Base-by-base conservation (phyloP, 2,888 invertebrate genomes). In the Melanargia galathea region DNA sequence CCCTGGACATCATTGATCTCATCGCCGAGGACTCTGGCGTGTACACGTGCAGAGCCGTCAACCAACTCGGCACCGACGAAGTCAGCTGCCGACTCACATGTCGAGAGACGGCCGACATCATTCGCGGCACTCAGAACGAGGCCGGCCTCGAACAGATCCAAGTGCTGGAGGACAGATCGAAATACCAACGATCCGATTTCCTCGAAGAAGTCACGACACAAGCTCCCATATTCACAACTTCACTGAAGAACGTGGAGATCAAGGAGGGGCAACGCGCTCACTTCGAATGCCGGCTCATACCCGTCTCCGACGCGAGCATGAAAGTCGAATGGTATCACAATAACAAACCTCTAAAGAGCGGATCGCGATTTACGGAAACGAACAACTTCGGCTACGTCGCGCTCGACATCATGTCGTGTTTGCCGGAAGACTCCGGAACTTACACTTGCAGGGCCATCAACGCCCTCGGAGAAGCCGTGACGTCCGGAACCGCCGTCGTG, bases 341-440 rank as follows among this genome's bases (percentile, higher is more conserved):
- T 79, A 97, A 97, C 75, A 93, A 94, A 71, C 96, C 97, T 0
- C 92, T 98, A 0, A 97, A 97, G 85, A 97, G 97, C 68, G 98
- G 98, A 46, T 98, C 98, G 7, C 94, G 99, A 74, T 99, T 99
- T 83, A 96, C 97, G 11, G 97, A 98, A 87, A 97, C 97, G 8
- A 97, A 98, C 79, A 99, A 97, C 87, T 99, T 99, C 82, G 99
- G 99, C 48, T 99, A 98, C 82, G 98, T 99, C 13, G 97, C 98
- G 24, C 92, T 99, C 63, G 99, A 99, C 80, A 98, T 99, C 73
- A 94, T 98, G 92, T 96, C 98, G 73, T 96, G 97, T 64, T 95
- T 98, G 77, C 97, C 98, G 8, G 99, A 99, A 83, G 99, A 99
- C 91, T 96, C 97, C 16, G 99, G 99, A 52, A 96, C 96, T 0